These are phyloP conservation scores for Ophraella communa DNA, from an alignment of 2,888 invertebrate species.

Conservation along the genomic window DNA sequence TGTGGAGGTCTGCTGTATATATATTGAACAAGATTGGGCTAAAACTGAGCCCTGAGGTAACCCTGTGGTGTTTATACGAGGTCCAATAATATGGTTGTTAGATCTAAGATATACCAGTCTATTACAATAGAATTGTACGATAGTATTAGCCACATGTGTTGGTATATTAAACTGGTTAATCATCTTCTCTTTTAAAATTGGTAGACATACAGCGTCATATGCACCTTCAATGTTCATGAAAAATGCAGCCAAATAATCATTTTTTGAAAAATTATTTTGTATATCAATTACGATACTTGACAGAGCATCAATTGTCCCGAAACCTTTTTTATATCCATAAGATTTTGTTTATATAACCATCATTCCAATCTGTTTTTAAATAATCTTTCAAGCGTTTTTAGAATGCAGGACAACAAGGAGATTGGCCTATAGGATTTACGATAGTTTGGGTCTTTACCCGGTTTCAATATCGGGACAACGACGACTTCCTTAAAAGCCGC, in stretches of 20 bases:
- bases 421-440: constrained; percentile 16
- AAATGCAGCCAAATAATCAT: neutral
- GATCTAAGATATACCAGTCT: neutral
- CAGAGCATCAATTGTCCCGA: neutral
- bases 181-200: neutral
- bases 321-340: constrained; percentile 3
- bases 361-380: constrained; percentile 13
- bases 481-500: constrained; percentile 6
- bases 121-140: neutral
- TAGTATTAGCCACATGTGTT: neutral
- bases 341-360: neutral
- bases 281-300: constrained; percentile 7
- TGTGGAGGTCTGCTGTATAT: too few species aligned
- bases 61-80: neutral
- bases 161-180: constrained; percentile 2
- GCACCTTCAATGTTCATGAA: neutral
- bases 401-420: constrained; percentile 8
- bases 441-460: constrained; percentile 14
- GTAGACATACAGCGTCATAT: neutral
- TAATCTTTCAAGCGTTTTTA: constrained; percentile 13
- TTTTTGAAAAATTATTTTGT: neutral
- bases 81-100: constrained; percentile 6
- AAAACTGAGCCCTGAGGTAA: constrained; percentile 4
- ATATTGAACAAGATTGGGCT: too few species aligned
- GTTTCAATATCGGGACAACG: constrained; percentile 9